Conservation (phyloP, 2,113 vertebrate genomes). For the Psettodes erumei region DNA sequence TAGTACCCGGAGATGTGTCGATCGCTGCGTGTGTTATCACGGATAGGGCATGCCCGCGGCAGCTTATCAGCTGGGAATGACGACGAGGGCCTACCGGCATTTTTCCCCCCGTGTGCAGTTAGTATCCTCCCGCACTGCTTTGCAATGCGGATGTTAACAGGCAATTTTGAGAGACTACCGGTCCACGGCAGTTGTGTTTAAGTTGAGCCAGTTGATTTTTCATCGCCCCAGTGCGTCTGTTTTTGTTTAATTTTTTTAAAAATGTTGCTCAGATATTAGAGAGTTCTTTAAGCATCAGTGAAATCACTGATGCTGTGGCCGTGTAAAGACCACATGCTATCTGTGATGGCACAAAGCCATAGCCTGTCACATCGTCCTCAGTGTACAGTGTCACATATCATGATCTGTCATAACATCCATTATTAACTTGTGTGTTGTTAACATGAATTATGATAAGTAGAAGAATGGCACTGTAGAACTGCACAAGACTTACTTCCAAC, state of each 20-base stretch:
- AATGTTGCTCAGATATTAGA: neutral
- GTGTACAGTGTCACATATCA: neutral
- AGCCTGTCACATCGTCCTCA: neutral
- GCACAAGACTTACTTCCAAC: no score
- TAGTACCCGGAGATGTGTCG: conserved; percentile 73
- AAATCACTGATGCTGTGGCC: conserved; percentile 39
- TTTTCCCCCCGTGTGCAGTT: conserved; percentile 59
- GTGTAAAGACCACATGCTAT: neutral
- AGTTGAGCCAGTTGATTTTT: no score
- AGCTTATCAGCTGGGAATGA: conserved; percentile 59
- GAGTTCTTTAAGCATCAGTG: conserved; percentile 23
- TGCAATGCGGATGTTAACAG: conserved; percentile 82
- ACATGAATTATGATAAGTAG: no score
- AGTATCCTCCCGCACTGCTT: conserved; percentile 56
- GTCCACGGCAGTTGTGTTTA: conserved; percentile 2
- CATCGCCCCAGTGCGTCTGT: neutral
- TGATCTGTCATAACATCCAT: no score
- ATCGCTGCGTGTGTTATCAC: neutral
- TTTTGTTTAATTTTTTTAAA: neutral
- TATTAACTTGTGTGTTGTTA: no score
- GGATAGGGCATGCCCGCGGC: neutral
- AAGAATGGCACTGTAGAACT: no score
- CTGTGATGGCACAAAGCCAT: conserved; percentile 1
- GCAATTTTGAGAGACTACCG: conserved; percentile 36
- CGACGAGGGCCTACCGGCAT: conserved; percentile 87